Conservation (phyloP, 2,113 vertebrate species). For the Platysteira castanea region DNA sequence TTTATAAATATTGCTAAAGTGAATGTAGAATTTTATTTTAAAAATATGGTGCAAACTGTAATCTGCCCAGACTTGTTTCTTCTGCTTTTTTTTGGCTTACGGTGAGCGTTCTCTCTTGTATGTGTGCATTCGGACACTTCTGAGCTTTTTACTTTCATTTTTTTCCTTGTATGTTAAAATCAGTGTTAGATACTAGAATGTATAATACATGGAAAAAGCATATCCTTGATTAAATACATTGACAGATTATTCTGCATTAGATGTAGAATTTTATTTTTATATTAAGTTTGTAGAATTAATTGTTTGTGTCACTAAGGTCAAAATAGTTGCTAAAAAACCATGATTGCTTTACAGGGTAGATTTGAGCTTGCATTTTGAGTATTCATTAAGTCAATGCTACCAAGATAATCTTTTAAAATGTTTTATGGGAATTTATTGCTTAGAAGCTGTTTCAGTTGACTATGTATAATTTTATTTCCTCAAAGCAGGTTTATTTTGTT, state of each 20-base stretch:
- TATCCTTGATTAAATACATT: slow-evolving; percentile 74
- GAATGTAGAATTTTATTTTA: slow-evolving; percentile 22
- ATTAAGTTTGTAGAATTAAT: slow-evolving; percentile 83
- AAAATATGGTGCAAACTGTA: slow-evolving; percentile 18
- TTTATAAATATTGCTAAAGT: slow-evolving; percentile 46
- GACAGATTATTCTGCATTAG: slow-evolving; percentile 78
- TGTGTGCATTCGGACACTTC: neutral
- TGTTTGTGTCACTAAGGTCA: slow-evolving; percentile 79
- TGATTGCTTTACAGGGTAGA: slow-evolving; percentile 79
- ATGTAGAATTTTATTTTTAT: slow-evolving; percentile 84
- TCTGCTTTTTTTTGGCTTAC: neutral
- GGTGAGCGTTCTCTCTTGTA: neutral
- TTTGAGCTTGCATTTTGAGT: slow-evolving; percentile 88
- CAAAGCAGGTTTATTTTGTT: slow-evolving; percentile 28
- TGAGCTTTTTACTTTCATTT: slow-evolving; percentile 44
- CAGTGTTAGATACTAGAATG: slow-evolving; percentile 66
- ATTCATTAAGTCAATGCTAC: slow-evolving; percentile 80
- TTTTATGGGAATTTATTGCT: slow-evolving; percentile 73
- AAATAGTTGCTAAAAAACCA: slow-evolving; percentile 77
- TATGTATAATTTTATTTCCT: slow-evolving; percentile 55
- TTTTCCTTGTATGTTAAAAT: slow-evolving; percentile 67
- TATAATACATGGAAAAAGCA: slow-evolving; percentile 67
- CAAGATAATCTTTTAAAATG: slow-evolving; percentile 75
- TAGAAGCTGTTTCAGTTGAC: slow-evolving; percentile 67
- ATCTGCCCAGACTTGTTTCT: neutral